Conservation (phyloP, 2,113 vertebrate species). For the Ceyx margarethae region DNA sequence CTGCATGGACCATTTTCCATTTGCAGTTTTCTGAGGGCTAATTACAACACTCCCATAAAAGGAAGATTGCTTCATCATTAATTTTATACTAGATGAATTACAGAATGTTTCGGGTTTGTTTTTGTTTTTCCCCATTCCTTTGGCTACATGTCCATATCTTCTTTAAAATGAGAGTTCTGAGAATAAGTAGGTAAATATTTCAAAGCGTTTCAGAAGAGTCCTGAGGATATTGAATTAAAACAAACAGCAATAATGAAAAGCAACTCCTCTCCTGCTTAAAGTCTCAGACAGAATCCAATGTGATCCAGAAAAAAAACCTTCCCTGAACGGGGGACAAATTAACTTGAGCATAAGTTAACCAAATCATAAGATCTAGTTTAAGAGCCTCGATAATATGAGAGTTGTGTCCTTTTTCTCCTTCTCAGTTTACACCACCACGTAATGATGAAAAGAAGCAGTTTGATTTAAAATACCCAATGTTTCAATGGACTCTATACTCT, state of each 20-base stretch:
- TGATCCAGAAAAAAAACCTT: not conserved
- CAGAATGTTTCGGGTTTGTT: not conserved
- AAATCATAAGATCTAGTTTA: not conserved
- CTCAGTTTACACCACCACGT: not conserved
- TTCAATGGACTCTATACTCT: not conserved
- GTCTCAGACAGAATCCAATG: not conserved
- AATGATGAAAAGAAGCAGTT: not conserved
- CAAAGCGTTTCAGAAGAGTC: not conserved
- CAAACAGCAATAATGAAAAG: not conserved
- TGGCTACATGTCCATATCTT: not conserved
- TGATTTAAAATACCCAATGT: not conserved
- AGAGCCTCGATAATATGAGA: not conserved
- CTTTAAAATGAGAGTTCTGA: not conserved
- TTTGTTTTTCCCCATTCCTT: not conserved
- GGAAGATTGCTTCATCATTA: not conserved
- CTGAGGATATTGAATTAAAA: not conserved
- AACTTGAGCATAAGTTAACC: not conserved
- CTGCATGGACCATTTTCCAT: not conserved
- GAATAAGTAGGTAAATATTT: not conserved
- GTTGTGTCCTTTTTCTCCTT: not conserved
- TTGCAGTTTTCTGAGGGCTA: not conserved
- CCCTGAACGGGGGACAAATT: not conserved
- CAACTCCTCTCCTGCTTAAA: not conserved
- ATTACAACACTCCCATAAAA: not conserved
- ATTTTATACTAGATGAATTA: not conserved